Conservation (phyloP, 2,113 vertebrate genomes). For the Cettia cetti region DNA sequence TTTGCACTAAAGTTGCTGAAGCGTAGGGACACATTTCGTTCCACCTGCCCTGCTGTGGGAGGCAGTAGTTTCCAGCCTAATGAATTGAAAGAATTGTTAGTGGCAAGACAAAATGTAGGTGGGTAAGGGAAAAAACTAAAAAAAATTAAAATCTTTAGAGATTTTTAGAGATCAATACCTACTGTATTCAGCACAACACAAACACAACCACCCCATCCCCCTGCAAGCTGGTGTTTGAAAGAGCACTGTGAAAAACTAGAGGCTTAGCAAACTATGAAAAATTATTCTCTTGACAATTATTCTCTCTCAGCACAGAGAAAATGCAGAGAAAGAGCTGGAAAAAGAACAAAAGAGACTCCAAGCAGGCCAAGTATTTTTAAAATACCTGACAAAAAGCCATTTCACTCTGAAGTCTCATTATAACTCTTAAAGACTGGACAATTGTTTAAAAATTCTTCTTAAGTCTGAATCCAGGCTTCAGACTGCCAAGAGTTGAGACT, state of each 20-base stretch:
- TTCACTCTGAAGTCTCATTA: not conserved
- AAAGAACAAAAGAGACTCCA: not conserved
- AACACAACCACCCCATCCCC: fast-evolving
- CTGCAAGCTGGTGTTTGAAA: not conserved
- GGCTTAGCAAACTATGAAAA: not conserved
- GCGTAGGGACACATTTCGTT: not conserved
- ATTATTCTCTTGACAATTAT: not conserved
- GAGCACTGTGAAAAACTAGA: not conserved
- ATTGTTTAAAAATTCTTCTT: not conserved
- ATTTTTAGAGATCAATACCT: not conserved
- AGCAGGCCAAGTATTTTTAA: not conserved
- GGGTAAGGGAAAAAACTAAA: not conserved
- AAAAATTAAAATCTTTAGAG: not conserved
- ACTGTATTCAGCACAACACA: not conserved
- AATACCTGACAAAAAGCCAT: not conserved
- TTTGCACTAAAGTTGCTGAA: not conserved
- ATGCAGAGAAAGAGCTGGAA: not conserved
- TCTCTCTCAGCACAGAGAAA: not conserved
- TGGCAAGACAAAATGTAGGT: not conserved
- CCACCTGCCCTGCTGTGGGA: conserved; percentile 1
- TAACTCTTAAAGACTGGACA: not conserved
- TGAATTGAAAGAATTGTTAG: not conserved
- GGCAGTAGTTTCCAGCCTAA: not conserved
- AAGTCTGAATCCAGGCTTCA: not conserved
- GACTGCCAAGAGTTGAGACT: not conserved